Conservation (phyloP, 64 coral and sea anemone genomes). For the Pocillopora damicornis region DNA sequence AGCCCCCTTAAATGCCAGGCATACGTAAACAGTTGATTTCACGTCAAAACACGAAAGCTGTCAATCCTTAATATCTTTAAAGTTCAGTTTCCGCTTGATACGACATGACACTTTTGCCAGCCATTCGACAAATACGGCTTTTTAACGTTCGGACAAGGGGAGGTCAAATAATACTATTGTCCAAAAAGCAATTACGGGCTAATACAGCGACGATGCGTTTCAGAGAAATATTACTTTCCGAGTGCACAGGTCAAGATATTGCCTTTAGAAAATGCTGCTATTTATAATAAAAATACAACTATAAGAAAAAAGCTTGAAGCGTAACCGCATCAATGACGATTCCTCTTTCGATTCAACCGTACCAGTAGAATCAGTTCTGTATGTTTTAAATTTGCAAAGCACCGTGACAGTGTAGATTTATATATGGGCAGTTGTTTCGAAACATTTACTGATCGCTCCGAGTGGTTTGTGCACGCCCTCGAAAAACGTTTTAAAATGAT, state of each 20-base stretch:
- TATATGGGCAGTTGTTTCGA: neutral
- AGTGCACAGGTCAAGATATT: slow-evolving; percentile 25
- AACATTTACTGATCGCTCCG: neutral
- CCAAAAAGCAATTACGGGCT: slow-evolving; percentile 18
- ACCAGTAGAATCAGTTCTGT: too few relatives aligned
- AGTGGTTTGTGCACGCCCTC: neutral
- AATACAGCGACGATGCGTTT: slow-evolving; percentile 1
- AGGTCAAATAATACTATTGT: slow-evolving; percentile 38
- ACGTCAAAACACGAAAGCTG: neutral
- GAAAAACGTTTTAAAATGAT: slow-evolving; percentile 19
- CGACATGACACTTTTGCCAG: neutral
- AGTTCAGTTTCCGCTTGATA: neutral
- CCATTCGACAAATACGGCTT: slow-evolving; percentile 27
- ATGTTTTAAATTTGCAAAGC: too few relatives aligned
- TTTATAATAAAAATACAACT: slow-evolving; percentile 4
- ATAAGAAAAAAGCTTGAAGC: neutral
- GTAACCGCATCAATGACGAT: neutral
- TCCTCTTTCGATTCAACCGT: neutral
- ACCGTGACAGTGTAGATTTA: too few relatives aligned
- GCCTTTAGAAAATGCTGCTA: neutral
- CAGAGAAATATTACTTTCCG: slow-evolving; percentile 15
- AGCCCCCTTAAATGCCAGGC: neutral
- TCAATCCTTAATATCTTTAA: neutral
- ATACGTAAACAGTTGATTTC: neutral
- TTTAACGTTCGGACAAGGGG: slow-evolving; percentile 19